Base-by-base conservation (phyloP, 2,888 invertebrate species). In the Tridacna crocea region DNA sequence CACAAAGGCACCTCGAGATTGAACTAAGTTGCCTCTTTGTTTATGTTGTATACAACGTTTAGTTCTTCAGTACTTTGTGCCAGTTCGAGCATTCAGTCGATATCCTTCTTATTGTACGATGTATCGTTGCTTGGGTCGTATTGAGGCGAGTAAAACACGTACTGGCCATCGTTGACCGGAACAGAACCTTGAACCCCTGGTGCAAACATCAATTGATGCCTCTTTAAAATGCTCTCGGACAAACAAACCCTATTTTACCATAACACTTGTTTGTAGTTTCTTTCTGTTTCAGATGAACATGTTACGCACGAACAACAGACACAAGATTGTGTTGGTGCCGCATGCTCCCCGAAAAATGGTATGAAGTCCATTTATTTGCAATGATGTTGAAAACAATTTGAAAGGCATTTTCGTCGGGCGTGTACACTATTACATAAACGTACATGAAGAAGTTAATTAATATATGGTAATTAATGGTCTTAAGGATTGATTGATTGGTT, bases 261-360 rank as follows among this genome's bases (percentile, higher is more conserved):
- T n/a, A 19, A 55, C 17, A n/a, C 2, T 60, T 24, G 24, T 60
- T 19, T n/a, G 11, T 60, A 2, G 17, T n/a, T 60, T 60, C 11
- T 60, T n/a, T 10, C 47, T 24, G 0, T 61, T 60, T 36, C 13
- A 46, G 61, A 61, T n/a, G 46, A 36, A 22, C 74, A 74, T 8
- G 15, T 6, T 51, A 27, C n/a, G n/a, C 26, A n/a, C 36, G 58
- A 27, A 19, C 22, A 61, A 17, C 12, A 48, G 26, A 36, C 36
- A 36, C 36, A 36, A 36, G 75, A 75, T 22, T 75, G 75, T 47
- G 63, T 13, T 48, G 75, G 75, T 26, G 63, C 75, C 48, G 63
- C 75, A 0, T 75, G 75, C 27, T 63, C 63, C 24, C 26, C 63
- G 15, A 63, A 26, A 10, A 24, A 63, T 27, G 63, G 63, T 63